phyloP scores from a whole-genome alignment of 1,140 invertebrate species.

The Heliconius himera region DNA sequence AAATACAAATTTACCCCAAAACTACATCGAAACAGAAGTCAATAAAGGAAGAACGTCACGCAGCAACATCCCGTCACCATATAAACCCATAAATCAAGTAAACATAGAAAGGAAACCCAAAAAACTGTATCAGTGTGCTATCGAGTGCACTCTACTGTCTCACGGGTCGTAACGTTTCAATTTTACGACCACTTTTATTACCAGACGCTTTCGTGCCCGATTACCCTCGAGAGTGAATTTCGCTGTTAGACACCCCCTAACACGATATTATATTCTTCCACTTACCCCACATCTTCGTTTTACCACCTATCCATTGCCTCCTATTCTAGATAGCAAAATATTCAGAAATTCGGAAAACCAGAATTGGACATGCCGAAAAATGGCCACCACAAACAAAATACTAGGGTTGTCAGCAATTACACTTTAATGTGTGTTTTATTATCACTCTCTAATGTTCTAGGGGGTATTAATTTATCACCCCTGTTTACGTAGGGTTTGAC shows the following conservation, averaged over 20 bases:
- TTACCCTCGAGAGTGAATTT: conserved; percentile 80
- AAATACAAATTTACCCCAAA: neutral
- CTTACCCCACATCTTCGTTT: conserved; percentile 34
- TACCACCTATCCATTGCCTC: conserved; percentile 7
- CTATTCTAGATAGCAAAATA: neutral
- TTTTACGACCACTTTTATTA: conserved; percentile 72
- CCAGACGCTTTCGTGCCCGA: conserved; percentile 79
- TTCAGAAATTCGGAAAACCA: neutral
- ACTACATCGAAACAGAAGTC: conserved; percentile 39
- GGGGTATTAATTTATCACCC: conserved; percentile 77
- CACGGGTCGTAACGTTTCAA: conserved; percentile 73
- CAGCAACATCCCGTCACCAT: conserved; percentile 52
- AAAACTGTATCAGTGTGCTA: conserved; percentile 78
- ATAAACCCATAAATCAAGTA: conserved; percentile 62
- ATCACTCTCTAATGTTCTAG: conserved; percentile 77
- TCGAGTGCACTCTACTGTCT: conserved; percentile 74
- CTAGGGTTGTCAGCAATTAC: conserved; percentile 70
- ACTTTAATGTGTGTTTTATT: conserved; percentile 79
- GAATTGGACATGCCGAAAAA: conserved; percentile 23
- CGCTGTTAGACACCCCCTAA: conserved; percentile 70
- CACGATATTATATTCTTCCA: conserved; percentile 40
- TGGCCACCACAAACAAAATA: conserved; percentile 1
- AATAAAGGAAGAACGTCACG: conserved; percentile 43
- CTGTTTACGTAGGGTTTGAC: conserved; percentile 73
- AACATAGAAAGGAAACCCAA: conserved; percentile 44